Conservation (phyloP, 2,797 vertebrate genomes). For the Xiphorhynchus erythropygius region DNA sequence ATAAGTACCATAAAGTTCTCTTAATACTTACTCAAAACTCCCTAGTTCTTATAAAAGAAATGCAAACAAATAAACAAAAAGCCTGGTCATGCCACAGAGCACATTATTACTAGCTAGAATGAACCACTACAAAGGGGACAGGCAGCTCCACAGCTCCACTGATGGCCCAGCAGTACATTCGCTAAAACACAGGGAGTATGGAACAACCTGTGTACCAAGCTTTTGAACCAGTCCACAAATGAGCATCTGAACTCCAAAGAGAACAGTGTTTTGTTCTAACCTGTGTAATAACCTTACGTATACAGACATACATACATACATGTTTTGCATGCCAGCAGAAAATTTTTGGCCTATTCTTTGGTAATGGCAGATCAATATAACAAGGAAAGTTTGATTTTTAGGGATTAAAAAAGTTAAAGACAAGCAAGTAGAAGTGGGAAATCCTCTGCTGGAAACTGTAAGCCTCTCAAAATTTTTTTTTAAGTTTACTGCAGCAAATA, state of each 20-base stretch:
- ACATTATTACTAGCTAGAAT: neutral
- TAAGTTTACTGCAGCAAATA: slow-evolving; percentile 23
- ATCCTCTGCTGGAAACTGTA: neutral
- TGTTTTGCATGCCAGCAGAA: neutral
- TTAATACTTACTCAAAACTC: neutral
- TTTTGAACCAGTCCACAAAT: neutral
- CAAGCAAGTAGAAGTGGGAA: neutral
- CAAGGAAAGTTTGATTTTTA: neutral
- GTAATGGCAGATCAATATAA: neutral
- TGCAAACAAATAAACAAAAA: neutral
- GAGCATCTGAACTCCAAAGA: neutral
- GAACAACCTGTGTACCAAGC: neutral
- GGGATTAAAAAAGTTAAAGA: neutral
- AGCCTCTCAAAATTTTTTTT: neutral
- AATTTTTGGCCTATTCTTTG: neutral
- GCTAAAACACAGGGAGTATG: neutral
- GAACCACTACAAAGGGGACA: neutral
- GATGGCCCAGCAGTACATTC: neutral
- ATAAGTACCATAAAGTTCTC: neutral
- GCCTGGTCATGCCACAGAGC: neutral
- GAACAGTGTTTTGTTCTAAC: neutral
- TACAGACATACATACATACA: neutral
- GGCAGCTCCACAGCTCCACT: neutral
- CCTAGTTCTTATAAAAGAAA: neutral
- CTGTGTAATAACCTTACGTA: neutral